Evolutionary conservation across 2,888 invertebrate genomes (phyloP), one percentile per base, ranked within the genome.

Genomic region (Mellilla xanthometata): DNA sequence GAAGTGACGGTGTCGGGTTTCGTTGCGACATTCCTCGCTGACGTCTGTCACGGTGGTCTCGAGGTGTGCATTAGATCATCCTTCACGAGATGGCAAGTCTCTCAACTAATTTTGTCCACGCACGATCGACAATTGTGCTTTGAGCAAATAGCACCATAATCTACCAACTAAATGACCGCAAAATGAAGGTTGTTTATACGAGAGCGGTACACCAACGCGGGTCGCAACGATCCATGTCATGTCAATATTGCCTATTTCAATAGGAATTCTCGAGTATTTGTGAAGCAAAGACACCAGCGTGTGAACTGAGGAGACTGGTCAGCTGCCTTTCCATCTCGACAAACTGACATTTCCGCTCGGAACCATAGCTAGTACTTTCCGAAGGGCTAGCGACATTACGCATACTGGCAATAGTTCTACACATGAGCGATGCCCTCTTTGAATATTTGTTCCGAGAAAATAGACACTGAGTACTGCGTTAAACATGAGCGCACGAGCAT

Each of bases 291-390:
- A 66, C 66, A 73, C 65, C 62, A 63, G 62, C 80, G 78, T 83
- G 83, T 76, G 83, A 85, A 80, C 71, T 42, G 57, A 56, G 48
- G 59, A 58, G 65, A 58, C 55, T 57, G 29, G 38, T 31, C 61
- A 53, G 60, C 47, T 54, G 54, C 53, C 59, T 62, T 67, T 64
- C 62, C 62, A 73, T 79, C 75, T 72, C 76, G 61, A 67, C 77
- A 76, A 81, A 83, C 81, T 81, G 77, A 77, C 69, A 81, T 82
- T 76, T 84, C 82, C 81, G 80, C 63, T 77, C 67, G 60, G 62
- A 73, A 74, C 74, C 65, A 65, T 67, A 60, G 60, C 64, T 67
- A 60, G 60, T 63, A 52, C 60, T 70, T 72, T 72, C 64, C 63
- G 64, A 70, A 62, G 65, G 51, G 60, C 47, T 55, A 49, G 58